phyloP scores from a whole-genome alignment of 2,797 vertebrate genomes.

The Aphelocoma californica region DNA sequence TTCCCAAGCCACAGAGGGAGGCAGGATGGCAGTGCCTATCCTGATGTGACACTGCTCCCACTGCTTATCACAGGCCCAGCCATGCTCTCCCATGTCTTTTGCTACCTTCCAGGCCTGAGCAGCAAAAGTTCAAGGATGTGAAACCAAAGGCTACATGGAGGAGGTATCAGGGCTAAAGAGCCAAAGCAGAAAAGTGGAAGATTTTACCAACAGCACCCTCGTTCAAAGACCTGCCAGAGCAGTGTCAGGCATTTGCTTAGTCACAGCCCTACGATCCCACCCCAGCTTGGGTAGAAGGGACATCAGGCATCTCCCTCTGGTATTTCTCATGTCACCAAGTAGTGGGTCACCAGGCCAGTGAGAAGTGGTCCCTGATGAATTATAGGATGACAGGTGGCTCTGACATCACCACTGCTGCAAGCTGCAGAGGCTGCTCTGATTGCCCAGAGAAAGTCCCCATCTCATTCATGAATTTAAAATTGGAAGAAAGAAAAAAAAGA shows the following conservation, averaged over 20 bases:
- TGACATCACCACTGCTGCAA: background rate
- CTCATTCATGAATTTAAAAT: background rate
- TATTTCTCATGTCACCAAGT: background rate
- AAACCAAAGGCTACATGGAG: background rate
- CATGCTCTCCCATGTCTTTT: background rate
- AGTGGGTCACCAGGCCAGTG: slow-evolving; percentile 1
- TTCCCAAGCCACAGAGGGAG: background rate
- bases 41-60: background rate
- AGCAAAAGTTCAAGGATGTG: background rate
- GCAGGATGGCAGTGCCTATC: background rate
- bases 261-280: background rate
- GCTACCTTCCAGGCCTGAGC: background rate
- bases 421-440: background rate
- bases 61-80: fast-evolving
- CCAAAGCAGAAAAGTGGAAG: background rate
- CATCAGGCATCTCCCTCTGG: background rate
- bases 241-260: background rate
- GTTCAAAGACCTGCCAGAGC: background rate
- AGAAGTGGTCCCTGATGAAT: background rate
- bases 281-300: background rate
- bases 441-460: background rate
- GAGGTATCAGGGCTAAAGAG: background rate
- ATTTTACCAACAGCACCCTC: background rate
- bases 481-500: background rate
- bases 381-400: background rate